Percentiles rank a stretch among this genome's conserved stretches.
phyloP scores from a whole-genome alignment of 2,888 invertebrate species.

The Ceratothoa steindachneri region DNA sequence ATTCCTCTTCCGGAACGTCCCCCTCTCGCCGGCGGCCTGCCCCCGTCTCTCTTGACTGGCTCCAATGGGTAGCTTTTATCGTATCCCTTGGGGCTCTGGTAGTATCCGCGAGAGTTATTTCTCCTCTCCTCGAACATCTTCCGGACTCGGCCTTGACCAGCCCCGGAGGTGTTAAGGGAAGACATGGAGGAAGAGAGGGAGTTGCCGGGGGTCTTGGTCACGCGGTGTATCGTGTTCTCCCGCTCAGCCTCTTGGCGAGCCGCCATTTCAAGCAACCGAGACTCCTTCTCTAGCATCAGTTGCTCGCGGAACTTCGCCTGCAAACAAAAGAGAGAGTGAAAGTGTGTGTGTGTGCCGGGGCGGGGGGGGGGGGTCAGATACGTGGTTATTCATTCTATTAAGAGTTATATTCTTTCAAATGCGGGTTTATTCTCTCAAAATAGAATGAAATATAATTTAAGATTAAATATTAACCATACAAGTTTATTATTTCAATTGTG shows the following conservation, averaged over 20 bases:
- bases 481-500: too few relatives aligned
- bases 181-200: conserved; percentile 38
- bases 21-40: conserved; percentile 13
- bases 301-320: conserved; percentile 40
- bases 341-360: too few relatives aligned
- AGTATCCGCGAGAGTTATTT: conserved; percentile 27
- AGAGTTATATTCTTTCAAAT: too few relatives aligned
- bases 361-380: too few relatives aligned
- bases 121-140: conserved; percentile 39
- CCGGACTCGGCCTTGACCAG: conserved; percentile 40
- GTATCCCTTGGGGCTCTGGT: conserved; percentile 42
- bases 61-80: conserved; percentile 52
- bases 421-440: too few relatives aligned
- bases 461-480: too few relatives aligned
- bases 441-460: too few relatives aligned
- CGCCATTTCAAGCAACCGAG: conserved; percentile 44
- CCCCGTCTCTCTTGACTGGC: conserved; percentile 49
- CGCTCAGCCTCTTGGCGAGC: conserved; percentile 43
- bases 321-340: neutral
- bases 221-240: conserved; percentile 39
- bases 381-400: too few relatives aligned
- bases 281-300: conserved; percentile 46
- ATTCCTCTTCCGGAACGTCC: neutral
- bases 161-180: conserved; percentile 34
- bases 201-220: conserved; percentile 37